Evolutionary conservation across 1,140 invertebrate genomes (phyloP).

Genomic region (Sminthurinus signatus): DNA sequence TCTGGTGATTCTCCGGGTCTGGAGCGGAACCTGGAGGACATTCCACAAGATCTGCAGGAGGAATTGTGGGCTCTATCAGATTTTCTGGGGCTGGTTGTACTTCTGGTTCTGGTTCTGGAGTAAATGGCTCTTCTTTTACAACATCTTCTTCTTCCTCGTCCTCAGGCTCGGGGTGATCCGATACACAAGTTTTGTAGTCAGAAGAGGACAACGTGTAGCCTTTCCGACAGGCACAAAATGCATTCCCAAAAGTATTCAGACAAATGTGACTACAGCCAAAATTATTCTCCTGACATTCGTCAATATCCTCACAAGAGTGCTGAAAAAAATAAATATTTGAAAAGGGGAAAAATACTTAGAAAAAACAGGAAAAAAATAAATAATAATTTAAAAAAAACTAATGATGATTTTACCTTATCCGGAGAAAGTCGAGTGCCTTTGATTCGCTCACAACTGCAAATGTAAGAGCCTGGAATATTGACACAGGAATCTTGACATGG

Average conservation of each 20-base stretch:
- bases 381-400: too few relatives aligned
- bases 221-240: conserved; percentile 68
- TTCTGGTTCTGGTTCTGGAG: neutral
- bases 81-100: conserved; percentile 18
- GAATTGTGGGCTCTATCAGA: conserved; percentile 13
- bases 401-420: conserved; percentile 50
- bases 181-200: conserved; percentile 52
- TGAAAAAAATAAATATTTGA: too few relatives aligned
- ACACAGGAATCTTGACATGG: conserved; percentile 60
- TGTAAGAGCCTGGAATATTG: conserved; percentile 56
- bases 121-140: too few relatives aligned
- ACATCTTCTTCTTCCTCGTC: too few relatives aligned
- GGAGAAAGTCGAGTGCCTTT: conserved; percentile 54
- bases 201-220: conserved; percentile 50
- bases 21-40: conserved; percentile 39
- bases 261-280: conserved; percentile 50
- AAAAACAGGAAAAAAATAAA: too few relatives aligned
- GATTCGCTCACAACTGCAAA: conserved; percentile 55
- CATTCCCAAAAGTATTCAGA: conserved; percentile 68
- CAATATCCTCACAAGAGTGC: conserved; percentile 45
- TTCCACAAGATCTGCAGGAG: neutral
- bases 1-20: conserved; percentile 30
- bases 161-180: conserved; percentile 34
- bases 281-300: conserved; percentile 42
- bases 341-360: too few relatives aligned